These are phyloP conservation scores for Aporophyla lueneburgensis DNA, from an alignment of 2,888 invertebrate genomes.

Conservation along the genomic window DNA sequence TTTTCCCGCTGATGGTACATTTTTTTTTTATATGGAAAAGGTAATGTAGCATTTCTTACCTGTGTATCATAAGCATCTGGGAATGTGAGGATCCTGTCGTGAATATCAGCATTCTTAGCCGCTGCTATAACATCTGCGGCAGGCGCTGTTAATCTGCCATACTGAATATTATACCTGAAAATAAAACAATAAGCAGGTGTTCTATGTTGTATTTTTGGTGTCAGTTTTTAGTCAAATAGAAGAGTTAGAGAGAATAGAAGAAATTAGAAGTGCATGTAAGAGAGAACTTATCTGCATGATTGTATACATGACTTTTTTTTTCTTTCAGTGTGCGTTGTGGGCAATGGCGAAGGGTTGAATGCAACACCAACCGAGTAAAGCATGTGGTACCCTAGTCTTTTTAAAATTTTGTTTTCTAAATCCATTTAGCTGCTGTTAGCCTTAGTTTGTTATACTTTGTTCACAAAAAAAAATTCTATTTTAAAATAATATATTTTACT, in stretches of 20 bases:
- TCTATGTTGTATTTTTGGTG: background rate
- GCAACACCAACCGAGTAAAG: background rate
- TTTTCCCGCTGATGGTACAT: background rate
- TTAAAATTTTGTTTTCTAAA: background rate
- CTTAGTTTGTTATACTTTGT: background rate
- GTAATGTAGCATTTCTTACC: conserved; percentile 79
- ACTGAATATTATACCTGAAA: conserved; percentile 97
- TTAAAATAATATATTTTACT: conserved; percentile 3
- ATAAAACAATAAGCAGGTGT: conserved; percentile 27
- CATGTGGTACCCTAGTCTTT: background rate
- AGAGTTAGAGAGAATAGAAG: too few species aligned
- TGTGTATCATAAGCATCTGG: conserved; percentile 96
- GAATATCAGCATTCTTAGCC: conserved; percentile 98
- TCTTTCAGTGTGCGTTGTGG: background rate
- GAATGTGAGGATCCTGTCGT: conserved; percentile 97
- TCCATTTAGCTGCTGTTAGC: background rate
- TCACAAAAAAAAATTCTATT: background rate
- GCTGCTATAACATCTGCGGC: conserved; percentile 96
- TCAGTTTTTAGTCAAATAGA: background rate
- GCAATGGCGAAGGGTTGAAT: background rate
- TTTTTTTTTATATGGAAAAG: background rate
- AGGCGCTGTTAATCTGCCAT: conserved; percentile 95
- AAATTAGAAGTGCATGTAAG: background rate
- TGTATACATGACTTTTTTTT: background rate
- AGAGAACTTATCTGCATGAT: background rate